These are phyloP conservation scores for Trichomalopsis sarcophagae DNA, from an alignment of 1,140 invertebrate genomes.

Conservation along the genomic window DNA sequence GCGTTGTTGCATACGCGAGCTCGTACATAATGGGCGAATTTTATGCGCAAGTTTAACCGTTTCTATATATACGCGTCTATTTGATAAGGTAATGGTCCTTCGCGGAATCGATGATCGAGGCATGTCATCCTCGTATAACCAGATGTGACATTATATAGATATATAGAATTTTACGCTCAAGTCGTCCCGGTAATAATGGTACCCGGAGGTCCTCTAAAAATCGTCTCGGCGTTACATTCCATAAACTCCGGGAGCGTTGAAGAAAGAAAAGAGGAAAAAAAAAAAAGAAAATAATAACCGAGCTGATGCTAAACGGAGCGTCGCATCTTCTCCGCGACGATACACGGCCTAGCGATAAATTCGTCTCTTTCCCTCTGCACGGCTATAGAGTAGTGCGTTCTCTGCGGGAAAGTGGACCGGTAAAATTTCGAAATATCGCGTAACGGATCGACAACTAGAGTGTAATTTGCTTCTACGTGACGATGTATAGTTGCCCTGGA, in stretches of 20 bases:
- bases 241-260: slow-evolving; percentile 14
- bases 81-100: too few species aligned
- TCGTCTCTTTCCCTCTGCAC: not conserved
- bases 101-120: not conserved
- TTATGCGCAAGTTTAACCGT: not conserved
- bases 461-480: not conserved
- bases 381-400: not conserved
- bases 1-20: not conserved
- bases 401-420: slow-evolving; percentile 33
- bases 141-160: slow-evolving; percentile 12
- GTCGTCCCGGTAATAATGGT: slow-evolving; percentile 32
- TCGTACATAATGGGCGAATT: not conserved
- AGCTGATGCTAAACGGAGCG: slow-evolving; percentile 23
- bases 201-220: slow-evolving; percentile 39
- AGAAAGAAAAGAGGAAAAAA: not conserved
- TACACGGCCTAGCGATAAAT: slow-evolving; percentile 17
- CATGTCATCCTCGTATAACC: not conserved
- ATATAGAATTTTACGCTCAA: slow-evolving; percentile 37
- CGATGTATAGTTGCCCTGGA: not conserved
- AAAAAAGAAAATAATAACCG: slow-evolving; percentile 29
- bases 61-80: too few species aligned
- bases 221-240: slow-evolving; percentile 36
- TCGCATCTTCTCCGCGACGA: slow-evolving; percentile 28
- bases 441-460: not conserved
- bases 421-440: slow-evolving; percentile 11